A percentile compares a stretch with the other conserved stretches of the same genome.
phyloP scores from a whole-genome alignment of 2,113 vertebrate genomes.

The Albula goreensis region DNA sequence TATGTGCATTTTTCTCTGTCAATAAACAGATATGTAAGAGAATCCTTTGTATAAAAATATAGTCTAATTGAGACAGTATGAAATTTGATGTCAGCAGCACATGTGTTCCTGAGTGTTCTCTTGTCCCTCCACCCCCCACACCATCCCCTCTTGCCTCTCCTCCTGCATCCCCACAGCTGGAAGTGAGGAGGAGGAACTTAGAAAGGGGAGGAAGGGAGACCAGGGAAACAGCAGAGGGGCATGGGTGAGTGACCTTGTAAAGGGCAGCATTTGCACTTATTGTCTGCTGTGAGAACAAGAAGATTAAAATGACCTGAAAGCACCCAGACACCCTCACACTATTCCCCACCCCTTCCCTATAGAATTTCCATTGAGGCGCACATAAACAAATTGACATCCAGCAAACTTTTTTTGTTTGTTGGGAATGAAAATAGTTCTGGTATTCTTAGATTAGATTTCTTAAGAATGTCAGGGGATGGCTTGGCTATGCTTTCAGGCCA shows the following conservation, averaged over 20 bases:
- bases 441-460: background rate
- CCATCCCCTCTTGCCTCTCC: too few relatives aligned
- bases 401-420: background rate
- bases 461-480: background rate
- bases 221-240: background rate
- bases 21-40: background rate
- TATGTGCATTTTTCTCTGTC: background rate
- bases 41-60: background rate
- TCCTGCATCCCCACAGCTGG: background rate
- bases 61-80: too few relatives aligned
- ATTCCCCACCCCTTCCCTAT: too few relatives aligned
- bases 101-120: too few relatives aligned
- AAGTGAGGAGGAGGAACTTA: background rate
- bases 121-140: too few relatives aligned
- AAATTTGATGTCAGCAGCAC: too few relatives aligned
- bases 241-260: background rate
- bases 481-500: background rate
- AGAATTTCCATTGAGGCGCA: background rate
- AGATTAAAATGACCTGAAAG: background rate
- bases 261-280: background rate
- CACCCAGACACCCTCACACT: too few relatives aligned
- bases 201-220: background rate
- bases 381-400: background rate
- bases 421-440: background rate
- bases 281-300: background rate